Evolutionary conservation across 2,888 invertebrate genomes (phyloP).

Genomic region (Oligia latruncula): DNA sequence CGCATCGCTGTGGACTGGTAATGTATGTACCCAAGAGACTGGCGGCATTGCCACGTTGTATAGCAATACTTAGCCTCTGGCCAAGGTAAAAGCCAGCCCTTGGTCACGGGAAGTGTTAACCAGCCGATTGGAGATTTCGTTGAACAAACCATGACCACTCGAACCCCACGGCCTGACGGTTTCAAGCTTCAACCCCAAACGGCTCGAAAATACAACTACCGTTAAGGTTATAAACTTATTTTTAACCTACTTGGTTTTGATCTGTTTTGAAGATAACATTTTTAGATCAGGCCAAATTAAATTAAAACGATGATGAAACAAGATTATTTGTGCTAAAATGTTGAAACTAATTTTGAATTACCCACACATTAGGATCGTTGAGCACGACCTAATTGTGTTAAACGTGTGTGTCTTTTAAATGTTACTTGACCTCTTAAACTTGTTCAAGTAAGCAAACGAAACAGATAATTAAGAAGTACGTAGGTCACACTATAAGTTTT

Average conservation of each 20-base stretch:
- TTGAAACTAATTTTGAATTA: slow-evolving; percentile 7
- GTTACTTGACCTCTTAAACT: neutral
- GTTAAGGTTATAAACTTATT: neutral
- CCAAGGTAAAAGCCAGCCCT: no score
- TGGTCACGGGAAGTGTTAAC: no score
- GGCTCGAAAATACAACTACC: neutral
- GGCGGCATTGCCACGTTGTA: no score
- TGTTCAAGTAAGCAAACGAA: slow-evolving; percentile 15
- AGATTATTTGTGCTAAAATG: neutral
- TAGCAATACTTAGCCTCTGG: no score
- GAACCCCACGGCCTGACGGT: neutral
- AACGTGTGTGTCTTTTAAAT: neutral
- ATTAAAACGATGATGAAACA: slow-evolving; percentile 1
- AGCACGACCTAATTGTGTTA: slow-evolving; percentile 2
- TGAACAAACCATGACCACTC: neutral
- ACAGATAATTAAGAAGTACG: slow-evolving; percentile 41
- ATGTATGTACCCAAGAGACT: no score
- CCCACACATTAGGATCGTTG: neutral
- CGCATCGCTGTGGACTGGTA: no score
- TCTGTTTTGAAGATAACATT: slow-evolving; percentile 1
- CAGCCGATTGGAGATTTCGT: neutral
- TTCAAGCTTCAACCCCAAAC: neutral
- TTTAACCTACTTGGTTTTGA: neutral
- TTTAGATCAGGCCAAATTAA: slow-evolving; percentile 3
- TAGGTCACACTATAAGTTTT: no score